Evolutionary conservation across 2,888 invertebrate species (phyloP), one percentile per base, ranked within the genome.

Genomic region (Prosopocoilus inquinatus): DNA sequence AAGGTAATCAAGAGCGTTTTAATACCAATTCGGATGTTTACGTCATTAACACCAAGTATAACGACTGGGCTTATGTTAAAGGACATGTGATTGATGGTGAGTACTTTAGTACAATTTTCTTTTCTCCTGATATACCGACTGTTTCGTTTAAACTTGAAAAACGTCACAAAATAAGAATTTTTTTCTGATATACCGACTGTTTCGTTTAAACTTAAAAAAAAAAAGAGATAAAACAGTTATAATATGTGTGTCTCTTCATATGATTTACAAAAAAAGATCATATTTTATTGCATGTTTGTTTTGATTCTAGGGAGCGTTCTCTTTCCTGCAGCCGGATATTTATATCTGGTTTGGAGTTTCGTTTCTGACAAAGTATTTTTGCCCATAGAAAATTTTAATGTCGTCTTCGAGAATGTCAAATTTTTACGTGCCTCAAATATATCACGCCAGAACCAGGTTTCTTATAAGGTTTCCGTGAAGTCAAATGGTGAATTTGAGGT

Each of bases 21-120:
- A 12, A 13, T 8, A 47, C 16, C 15, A 28, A 28, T 11, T 20
- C 16, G 12, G 41, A 28, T 28, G 32, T 38, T 11, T 89, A 85
- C 70, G 73, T 81, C 20, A 78, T 90, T 65, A 80, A 82, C 13
- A 77, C 87, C 3, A 75, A 76, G 0, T 86, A 87, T 60, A 87
- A 89, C 54, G 84, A 86, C 67, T 84, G 83, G 69, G 85, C 87
- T 50, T 94, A 84, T 68, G 80, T 94, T 75, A 77, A 79, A 33
- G 94, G 91, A 0, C 95, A 96, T 75, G 82, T 86, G 9, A 89
- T 96, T 57, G 94, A 96, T 75, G 92, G 94, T 84, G 76, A 83
- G 2, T 41, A 1, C 5, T 9, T 28, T 13, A 38, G n/a, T 38
- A 7, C n/a, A n/a, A n/a, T n/a, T n/a, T n/a, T n/a, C n/a, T n/a